Base-by-base conservation (phyloP, 2,888 invertebrate genomes). In the Petrolisthes manimaculis region DNA sequence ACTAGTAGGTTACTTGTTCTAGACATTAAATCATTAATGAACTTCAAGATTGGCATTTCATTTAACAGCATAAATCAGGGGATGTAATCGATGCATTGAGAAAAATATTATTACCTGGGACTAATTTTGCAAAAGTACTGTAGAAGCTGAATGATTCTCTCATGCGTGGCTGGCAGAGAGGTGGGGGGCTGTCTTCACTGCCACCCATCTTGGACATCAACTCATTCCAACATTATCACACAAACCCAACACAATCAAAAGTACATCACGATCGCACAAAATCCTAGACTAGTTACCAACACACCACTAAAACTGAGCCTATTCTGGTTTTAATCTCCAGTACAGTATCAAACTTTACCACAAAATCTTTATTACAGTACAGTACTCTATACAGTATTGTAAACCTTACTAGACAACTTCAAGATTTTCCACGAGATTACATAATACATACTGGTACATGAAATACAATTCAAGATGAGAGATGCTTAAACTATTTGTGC, bases 141-240 rank as follows among this genome's bases (percentile, higher is more conserved):
- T 79, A 88, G 67, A 88, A 88, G 84, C 88, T 88, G 81, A 88
- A 88, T 14, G 84, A 81, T 71, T 88, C 84, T 24, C 88, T 84
- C 79, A 88, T 77, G 53, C 80, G 74, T 54, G 84, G 74, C 84
- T 75, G 88, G 80, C 88, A 84, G 61, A 84, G 61, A 53, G 88
- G 84, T 51, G 88, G 88, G 54, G 88, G 84, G 83, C 84, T 88
- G 54, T 88, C 88, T 67, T 88, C 88, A 84, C 88, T 88, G 56
- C 88, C 88, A 71, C 88, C 88, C 88, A 88, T 88, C 81, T 71
- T 88, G 61, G 74, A 71, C 61, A 79, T 80, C 21, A n/a, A 75
- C 80, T 80, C 84, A 69, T 21, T n/a, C 75, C 86, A 84, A 9
- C 87, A 79, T 79, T 24, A 55, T 78, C n/a, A 14, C 51, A 79